Evolutionary conservation across 2,113 vertebrate genomes (phyloP).

Genomic region (Athene cunicularia): DNA sequence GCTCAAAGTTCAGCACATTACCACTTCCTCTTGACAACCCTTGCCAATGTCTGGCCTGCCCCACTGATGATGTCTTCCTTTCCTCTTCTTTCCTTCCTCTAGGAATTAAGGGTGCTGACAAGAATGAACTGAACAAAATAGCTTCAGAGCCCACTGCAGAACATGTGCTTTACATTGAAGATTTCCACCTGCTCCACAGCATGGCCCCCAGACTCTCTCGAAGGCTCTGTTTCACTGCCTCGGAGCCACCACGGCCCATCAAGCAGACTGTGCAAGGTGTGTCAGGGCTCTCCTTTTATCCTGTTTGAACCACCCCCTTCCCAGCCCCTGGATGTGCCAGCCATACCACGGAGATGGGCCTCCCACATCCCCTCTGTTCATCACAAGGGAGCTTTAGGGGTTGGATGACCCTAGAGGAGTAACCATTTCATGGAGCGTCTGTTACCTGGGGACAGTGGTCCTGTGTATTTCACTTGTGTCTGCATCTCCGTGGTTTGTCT

Average conservation of each 20-base stretch:
- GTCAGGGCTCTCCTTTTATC: not conserved
- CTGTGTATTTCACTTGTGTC: not conserved
- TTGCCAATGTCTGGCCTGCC: not conserved
- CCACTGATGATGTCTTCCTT: not conserved
- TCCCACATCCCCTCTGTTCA: not conserved
- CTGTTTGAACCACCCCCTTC: not conserved
- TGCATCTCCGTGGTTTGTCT: not conserved
- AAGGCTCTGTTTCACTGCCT: constrained; percentile 83
- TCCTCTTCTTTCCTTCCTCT: not conserved
- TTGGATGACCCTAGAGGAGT: not conserved
- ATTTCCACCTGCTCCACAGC: constrained; percentile 74
- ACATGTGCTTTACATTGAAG: constrained; percentile 74
- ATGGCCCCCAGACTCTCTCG: constrained; percentile 81
- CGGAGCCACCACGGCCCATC: constrained; percentile 81
- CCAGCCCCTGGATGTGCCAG: not conserved
- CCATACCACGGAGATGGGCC: not conserved
- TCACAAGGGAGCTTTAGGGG: not conserved
- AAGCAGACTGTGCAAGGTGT: constrained; percentile 60
- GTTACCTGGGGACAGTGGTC: not conserved
- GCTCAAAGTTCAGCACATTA: fast-evolving
- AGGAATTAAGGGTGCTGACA: constrained; percentile 82
- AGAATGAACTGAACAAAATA: constrained; percentile 75
- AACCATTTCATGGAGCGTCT: not conserved
- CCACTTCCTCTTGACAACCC: not conserved
- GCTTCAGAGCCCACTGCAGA: constrained; percentile 82